phyloP scores from a whole-genome alignment of 2,113 vertebrate genomes.

The Urocitellus parryii region DNA sequence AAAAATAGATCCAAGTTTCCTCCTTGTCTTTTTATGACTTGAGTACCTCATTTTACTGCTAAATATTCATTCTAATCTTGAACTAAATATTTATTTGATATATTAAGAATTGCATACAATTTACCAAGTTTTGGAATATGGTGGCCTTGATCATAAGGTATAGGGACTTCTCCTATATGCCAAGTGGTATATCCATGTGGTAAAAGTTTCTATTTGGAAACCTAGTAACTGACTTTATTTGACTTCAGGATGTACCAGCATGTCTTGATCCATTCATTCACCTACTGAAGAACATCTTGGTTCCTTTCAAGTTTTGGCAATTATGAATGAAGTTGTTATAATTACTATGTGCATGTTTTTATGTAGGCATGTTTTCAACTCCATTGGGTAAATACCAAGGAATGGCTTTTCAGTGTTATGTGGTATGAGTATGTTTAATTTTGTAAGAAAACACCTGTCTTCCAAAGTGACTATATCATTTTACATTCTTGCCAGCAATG shows the following conservation, averaged over 20 bases:
- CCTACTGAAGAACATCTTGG: neutral
- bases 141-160: neutral
- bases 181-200: neutral
- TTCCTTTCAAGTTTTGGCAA: neutral
- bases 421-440: neutral
- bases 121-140: constrained; percentile 44
- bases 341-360: neutral
- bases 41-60: neutral
- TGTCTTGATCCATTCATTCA: neutral
- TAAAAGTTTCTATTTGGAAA: neutral
- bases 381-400: neutral
- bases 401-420: neutral
- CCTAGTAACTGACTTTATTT: constrained; percentile 19
- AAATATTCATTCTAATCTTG: neutral
- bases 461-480: neutral
- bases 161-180: neutral
- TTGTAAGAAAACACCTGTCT: neutral
- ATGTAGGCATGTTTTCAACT: neutral
- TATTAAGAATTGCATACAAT: constrained; percentile 22
- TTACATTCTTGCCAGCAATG: neutral
- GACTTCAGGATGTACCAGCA: neutral
- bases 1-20: neutral
- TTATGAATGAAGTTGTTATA: neutral
- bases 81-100: neutral
- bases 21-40: neutral